Conservation (phyloP, 2,888 invertebrate genomes). For the Philhelius pedissequus region DNA sequence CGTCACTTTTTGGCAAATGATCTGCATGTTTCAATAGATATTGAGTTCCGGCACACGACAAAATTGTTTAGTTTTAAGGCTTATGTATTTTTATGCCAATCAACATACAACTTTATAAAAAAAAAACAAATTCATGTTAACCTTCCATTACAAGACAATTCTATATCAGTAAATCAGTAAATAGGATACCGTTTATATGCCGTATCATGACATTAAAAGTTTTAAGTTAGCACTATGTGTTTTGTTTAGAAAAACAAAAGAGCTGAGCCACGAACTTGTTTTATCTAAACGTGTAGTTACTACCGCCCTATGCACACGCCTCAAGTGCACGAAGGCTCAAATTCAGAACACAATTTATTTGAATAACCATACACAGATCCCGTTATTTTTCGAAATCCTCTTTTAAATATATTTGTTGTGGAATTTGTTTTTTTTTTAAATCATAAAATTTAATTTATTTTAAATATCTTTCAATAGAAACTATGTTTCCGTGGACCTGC, state of each 20-base stretch:
- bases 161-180: no score
- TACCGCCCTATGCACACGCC: no score
- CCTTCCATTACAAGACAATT: no score
- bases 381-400: no score
- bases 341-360: no score
- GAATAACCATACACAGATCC: no score
- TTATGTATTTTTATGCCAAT: background rate
- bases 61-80: background rate
- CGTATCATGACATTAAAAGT: no score
- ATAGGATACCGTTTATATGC: no score
- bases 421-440: background rate
- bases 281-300: no score
- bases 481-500: conserved; percentile 43
- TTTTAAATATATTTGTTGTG: background rate
- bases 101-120: background rate
- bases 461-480: conserved; percentile 20
- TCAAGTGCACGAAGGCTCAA: no score
- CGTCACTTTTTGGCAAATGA: background rate
- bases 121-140: no score
- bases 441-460: background rate
- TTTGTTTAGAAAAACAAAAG: background rate
- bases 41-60: background rate
- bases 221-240: no score
- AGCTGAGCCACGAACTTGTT: background rate
- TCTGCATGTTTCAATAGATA: background rate